Evolutionary conservation across 1,140 invertebrate species (phyloP).

Genomic region (Caligus rogercresseyi): DNA sequence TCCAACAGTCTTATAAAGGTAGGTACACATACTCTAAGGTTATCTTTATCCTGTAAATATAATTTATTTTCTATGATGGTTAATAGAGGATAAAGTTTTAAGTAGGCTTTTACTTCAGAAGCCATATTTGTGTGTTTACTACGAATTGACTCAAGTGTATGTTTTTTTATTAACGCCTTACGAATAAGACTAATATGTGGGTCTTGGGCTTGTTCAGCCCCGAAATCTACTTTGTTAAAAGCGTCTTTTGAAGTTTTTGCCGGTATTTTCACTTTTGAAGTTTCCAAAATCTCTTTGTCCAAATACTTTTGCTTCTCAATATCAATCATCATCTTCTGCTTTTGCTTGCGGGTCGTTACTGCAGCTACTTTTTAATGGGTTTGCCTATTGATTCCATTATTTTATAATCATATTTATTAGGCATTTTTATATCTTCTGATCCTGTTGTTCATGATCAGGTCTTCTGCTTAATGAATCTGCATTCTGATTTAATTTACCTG

Average conservation of each 20-base stretch:
- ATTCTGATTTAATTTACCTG: neutral
- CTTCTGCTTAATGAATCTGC: neutral
- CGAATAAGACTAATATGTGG: neutral
- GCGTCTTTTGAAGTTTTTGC: neutral
- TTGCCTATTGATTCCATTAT: neutral
- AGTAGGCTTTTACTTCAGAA: neutral
- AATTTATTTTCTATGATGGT: neutral
- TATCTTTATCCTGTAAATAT: neutral
- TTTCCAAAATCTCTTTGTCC: neutral
- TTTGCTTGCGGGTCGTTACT: neutral
- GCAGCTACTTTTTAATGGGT: neutral
- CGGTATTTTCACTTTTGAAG: neutral
- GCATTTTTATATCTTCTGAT: neutral
- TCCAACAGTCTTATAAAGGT: too few relatives aligned
- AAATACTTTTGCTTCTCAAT: neutral
- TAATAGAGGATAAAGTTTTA: neutral
- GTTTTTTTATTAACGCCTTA: neutral
- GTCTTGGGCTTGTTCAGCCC: neutral
- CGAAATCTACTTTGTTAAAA: neutral
- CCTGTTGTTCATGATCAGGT: neutral
- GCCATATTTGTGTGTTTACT: neutral
- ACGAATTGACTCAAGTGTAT: neutral
- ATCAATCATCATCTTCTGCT: neutral
- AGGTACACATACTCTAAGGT: neutral
- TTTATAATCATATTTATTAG: neutral